A percentile compares a stretch with the other conserved stretches of the same genome.
These are phyloP conservation scores for Acanthacorydalis orientalis DNA, from an alignment of 2,888 invertebrate genomes.

Conservation along the genomic window DNA sequence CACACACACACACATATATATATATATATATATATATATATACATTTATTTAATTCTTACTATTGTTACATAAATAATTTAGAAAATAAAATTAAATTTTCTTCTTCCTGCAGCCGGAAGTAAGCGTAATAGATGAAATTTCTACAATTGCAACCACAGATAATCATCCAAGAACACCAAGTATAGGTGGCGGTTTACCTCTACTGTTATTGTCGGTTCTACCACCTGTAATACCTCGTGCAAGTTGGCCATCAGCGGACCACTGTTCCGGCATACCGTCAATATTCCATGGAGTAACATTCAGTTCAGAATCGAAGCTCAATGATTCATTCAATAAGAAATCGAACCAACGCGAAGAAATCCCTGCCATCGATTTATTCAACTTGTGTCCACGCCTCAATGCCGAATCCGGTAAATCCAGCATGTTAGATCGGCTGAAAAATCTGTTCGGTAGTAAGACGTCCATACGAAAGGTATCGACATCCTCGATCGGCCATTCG, in stretches of 20 bases:
- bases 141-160: conserved; percentile 12
- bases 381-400: conserved; percentile 22
- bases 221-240: conserved; percentile 58
- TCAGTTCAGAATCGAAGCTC: conserved; percentile 47
- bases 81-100: neutral
- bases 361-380: conserved; percentile 39
- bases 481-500: conserved; percentile 7
- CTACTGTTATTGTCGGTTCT: conserved; percentile 52
- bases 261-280: conserved; percentile 31
- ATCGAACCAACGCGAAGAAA: conserved; percentile 23
- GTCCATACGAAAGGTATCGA: conserved; percentile 12
- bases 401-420: conserved; percentile 9
- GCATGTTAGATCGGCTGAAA: conserved; percentile 16
- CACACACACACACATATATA: too few relatives aligned
- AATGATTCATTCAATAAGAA: conserved; percentile 23
- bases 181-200: conserved; percentile 51
- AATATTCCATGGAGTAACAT: conserved; percentile 41
- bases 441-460: conserved; percentile 18
- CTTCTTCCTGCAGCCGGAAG: conserved; percentile 10
- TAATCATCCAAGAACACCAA: conserved; percentile 34
- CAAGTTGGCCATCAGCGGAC: conserved; percentile 62
- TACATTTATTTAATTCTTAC: too few relatives aligned
- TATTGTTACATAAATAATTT: neutral
- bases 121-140: conserved; percentile 11
- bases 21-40: too few relatives aligned